phyloP scores from a whole-genome alignment of 1,140 invertebrate genomes.

The Bombus polaris region DNA sequence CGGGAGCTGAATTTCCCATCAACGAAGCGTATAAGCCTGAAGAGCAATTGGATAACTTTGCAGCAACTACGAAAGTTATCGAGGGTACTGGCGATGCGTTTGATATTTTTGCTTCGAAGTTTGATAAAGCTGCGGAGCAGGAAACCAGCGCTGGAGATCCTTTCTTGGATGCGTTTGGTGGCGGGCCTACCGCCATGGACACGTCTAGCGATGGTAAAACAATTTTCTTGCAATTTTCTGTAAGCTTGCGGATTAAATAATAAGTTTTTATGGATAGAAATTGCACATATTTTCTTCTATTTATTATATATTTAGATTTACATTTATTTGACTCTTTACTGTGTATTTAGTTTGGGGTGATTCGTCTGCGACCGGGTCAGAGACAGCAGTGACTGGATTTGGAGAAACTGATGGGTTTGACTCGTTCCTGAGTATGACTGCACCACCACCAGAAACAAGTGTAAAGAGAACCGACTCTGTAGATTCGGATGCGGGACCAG shows the following conservation, averaged over 20 bases:
- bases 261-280: background rate
- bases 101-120: slow-evolving; percentile 94
- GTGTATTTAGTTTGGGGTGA: slow-evolving; percentile 85
- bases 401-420: slow-evolving; percentile 91
- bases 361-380: slow-evolving; percentile 73
- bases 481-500: slow-evolving; percentile 90
- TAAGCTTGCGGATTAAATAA: no score
- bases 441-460: slow-evolving; percentile 85
- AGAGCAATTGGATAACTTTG: slow-evolving; percentile 71
- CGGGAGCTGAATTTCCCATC: slow-evolving; percentile 72
- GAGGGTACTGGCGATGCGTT: slow-evolving; percentile 85
- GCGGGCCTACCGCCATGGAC: slow-evolving; percentile 76
- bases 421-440: slow-evolving; percentile 91
- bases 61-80: slow-evolving; percentile 78
- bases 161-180: slow-evolving; percentile 84
- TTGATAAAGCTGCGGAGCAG: slow-evolving; percentile 87
- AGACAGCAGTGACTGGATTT: slow-evolving; percentile 84
- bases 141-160: slow-evolving; percentile 79
- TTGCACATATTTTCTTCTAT: no score
- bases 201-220: slow-evolving; percentile 82
- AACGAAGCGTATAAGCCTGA: slow-evolving; percentile 64
- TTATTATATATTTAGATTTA: slow-evolving; percentile 3
- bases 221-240: slow-evolving; percentile 10
- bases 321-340: background rate
- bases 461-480: slow-evolving; percentile 86